These are phyloP conservation scores for Sesia bembeciformis DNA, from an alignment of 2,888 invertebrate species.

Conservation along the genomic window DNA sequence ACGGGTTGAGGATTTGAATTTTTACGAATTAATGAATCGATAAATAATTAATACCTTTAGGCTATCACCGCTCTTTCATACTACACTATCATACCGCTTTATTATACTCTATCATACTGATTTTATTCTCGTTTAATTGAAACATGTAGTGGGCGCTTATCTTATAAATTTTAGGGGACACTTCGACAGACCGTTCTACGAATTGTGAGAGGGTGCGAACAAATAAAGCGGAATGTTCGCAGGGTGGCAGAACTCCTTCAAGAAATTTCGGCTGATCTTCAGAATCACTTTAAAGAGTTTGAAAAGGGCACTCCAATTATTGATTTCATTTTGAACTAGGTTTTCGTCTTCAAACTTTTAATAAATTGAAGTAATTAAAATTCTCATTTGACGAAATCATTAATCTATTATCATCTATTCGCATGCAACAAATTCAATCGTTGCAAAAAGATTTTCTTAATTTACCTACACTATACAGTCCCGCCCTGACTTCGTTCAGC, in stretches of 20 bases:
- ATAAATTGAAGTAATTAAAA: not conserved
- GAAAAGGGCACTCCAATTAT: not conserved
- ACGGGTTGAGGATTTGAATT: no score
- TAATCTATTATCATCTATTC: no score
- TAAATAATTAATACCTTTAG: no score
- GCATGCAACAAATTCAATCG: no score
- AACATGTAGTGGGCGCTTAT: conserved; percentile 8
- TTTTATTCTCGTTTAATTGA: no score
- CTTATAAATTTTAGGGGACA: conserved; percentile 19
- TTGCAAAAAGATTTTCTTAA: no score
- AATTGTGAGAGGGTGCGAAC: conserved; percentile 20
- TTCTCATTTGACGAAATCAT: not conserved
- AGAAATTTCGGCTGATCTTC: not conserved
- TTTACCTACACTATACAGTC: no score
- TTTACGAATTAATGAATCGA: no score
- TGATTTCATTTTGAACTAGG: not conserved
- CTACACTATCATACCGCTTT: no score
- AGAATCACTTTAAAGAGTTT: not conserved
- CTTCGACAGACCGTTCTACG: conserved; percentile 4
- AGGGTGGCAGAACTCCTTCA: conserved; percentile 7
- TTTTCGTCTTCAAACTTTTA: not conserved
- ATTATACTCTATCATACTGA: no score
- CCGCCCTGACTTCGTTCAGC: no score
- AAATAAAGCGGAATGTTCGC: conserved; percentile 22
- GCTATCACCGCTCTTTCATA: no score